phyloP scores from a whole-genome alignment of 2,888 invertebrate genomes.

The Cosmia pyralina region DNA sequence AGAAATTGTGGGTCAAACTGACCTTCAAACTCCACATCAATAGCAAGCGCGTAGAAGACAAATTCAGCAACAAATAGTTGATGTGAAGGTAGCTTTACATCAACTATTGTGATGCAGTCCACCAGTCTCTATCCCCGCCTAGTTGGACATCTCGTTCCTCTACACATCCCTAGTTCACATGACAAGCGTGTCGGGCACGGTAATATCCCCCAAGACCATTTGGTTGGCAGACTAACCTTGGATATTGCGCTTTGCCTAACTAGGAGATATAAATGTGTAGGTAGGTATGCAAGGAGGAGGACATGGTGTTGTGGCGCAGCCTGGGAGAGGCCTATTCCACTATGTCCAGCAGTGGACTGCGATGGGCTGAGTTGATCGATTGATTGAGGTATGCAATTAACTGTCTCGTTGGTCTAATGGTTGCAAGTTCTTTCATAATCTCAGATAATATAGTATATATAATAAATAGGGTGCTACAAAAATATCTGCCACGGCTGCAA shows the following conservation, averaged over 20 bases:
- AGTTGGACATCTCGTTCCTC: neutral
- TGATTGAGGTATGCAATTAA: no score
- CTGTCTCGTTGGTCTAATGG: neutral
- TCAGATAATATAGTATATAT: neutral
- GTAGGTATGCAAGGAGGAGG: no score
- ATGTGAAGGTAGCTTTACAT: neutral
- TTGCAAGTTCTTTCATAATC: neutral
- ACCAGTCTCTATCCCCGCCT: no score
- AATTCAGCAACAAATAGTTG: neutral
- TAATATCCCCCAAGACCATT: constrained; percentile 35
- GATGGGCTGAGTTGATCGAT: neutral
- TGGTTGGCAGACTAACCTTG: constrained; percentile 28
- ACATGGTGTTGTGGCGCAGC: no score
- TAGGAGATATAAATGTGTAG: neutral
- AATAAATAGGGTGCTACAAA: no score
- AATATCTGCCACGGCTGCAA: no score
- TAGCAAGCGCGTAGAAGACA: neutral
- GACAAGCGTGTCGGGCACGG: constrained; percentile 6
- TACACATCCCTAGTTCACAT: constrained; percentile 21
- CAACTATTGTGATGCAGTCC: neutral
- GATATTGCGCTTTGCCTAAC: constrained; percentile 4
- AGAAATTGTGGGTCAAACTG: neutral
- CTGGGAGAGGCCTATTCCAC: no score
- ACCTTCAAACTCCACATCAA: neutral
- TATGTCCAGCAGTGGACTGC: neutral